Base-by-base conservation (phyloP, 2,888 invertebrate genomes). In the Epicampocera succincta region DNA sequence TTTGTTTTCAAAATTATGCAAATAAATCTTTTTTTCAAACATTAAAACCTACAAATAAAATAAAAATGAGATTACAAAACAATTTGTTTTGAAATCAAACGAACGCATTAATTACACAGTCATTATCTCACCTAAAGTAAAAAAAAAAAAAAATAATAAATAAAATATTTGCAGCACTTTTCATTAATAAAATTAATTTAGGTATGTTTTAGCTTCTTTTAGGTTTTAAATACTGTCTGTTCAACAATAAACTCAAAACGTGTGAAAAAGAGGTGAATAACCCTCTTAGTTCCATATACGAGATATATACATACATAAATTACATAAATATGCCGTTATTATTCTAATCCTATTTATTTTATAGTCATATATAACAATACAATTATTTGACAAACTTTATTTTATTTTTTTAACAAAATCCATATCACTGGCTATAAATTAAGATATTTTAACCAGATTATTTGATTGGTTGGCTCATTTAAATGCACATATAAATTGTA, bases 31-130 rank as follows among this genome's bases (percentile, higher is more conserved):
- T 38, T 25, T 19, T 11, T 50, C 21, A 12, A 38, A 19, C 12
- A 48, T 12, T 17, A 19, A 9, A 42, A 52, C 12, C 21, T 29
- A 38, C 15, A 42, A 42, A 52, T 9, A 8, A 33, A 33, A 19
- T 29, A 38, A 11, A 42, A 42, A 52, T 9, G 4, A 33, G 8
- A 19, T 19, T 38, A 40, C 15, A 48, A 68, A 42, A 25, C 17
- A 19, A 13, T n/a, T 21, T 12, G 21, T 33, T 61, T 63, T 29
- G 38, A 42, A 42, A n/a, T 19, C 40, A 66, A 61, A 44, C 76
- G 66, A 29, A 73, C 72, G 68, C 76, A 65, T 66, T 56, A 13
- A 74, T 58, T 74, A 56, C 48, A 48, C 46, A 40, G 11, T 46
- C 17, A 17, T 25, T 60, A 52, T 58, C 29, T 33, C n/a, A n/a